Evolutionary conservation across 2,113 vertebrate genomes (phyloP).

Genomic region (Glaucidium brasilianum): DNA sequence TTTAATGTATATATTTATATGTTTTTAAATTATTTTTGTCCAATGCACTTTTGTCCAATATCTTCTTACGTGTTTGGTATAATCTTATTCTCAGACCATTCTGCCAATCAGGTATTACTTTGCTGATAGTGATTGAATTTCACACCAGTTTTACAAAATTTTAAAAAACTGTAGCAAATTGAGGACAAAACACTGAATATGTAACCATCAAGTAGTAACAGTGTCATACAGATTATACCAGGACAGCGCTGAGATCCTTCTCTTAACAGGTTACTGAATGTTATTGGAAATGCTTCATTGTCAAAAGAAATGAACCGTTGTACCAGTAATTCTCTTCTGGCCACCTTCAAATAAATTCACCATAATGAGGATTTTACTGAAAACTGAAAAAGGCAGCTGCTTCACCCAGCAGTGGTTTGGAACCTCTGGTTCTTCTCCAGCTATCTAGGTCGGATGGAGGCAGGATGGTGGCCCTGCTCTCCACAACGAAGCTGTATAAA

Average conservation of each 20-base stretch:
- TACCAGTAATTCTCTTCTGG: background rate
- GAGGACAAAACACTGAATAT: background rate
- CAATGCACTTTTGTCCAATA: background rate
- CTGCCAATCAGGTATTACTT: background rate
- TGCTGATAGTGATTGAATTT: background rate
- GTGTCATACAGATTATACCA: background rate
- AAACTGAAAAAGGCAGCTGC: background rate
- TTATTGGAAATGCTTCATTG: background rate
- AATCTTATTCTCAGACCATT: background rate
- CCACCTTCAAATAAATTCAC: background rate
- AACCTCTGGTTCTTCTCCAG: background rate
- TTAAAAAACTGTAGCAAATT: background rate
- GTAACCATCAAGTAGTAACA: background rate
- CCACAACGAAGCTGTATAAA: background rate
- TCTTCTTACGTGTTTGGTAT: background rate
- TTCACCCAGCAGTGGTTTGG: background rate
- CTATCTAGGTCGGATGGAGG: background rate
- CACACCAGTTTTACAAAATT: background rate
- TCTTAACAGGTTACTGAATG: background rate
- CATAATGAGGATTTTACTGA: background rate
- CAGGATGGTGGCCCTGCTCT: background rate
- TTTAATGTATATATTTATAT: background rate
- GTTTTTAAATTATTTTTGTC: background rate
- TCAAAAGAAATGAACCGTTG: background rate
- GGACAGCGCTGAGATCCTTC: background rate